phyloP scores from a whole-genome alignment of 2,888 invertebrate species.

The Deroplatys truncata region DNA sequence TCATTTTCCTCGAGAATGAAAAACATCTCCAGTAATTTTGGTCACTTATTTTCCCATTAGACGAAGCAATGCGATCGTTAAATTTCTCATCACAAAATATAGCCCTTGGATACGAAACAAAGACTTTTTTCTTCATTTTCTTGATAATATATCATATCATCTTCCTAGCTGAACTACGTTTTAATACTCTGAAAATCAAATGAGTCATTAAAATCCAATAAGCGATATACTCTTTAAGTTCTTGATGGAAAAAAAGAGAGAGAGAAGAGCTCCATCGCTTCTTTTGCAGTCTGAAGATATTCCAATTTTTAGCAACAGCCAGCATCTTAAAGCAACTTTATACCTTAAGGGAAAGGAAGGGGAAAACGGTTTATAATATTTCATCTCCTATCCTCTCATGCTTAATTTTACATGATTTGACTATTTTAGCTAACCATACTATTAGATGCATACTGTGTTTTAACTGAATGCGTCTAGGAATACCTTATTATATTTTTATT shows the following conservation, averaged over 20 bases:
- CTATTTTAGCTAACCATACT: not conserved
- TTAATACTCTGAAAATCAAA: slow-evolving; percentile 24
- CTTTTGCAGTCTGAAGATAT: not conserved
- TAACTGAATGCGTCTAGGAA: no score
- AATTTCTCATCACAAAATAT: slow-evolving; percentile 16
- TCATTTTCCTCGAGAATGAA: slow-evolving; percentile 15
- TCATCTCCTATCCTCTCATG: not conserved
- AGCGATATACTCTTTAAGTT: slow-evolving; percentile 3
- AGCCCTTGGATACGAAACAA: slow-evolving; percentile 20
- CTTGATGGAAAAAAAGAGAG: not conserved
- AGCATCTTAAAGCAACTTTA: not conserved
- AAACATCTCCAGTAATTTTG: slow-evolving; percentile 27
- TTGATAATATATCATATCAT: not conserved
- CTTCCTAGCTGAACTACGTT: not conserved
- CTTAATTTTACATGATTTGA: not conserved
- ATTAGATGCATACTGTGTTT: no score
- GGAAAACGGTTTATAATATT: not conserved
- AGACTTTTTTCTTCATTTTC: not conserved
- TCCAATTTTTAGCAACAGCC: not conserved
- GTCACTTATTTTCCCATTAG: slow-evolving; percentile 29
- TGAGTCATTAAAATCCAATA: slow-evolving; percentile 26
- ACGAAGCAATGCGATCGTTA: slow-evolving; percentile 18
- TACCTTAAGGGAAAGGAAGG: not conserved
- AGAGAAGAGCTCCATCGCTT: not conserved
- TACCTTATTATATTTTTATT: no score